Conservation (phyloP, 2,113 vertebrate genomes). For the Nerophis ophidion region DNA sequence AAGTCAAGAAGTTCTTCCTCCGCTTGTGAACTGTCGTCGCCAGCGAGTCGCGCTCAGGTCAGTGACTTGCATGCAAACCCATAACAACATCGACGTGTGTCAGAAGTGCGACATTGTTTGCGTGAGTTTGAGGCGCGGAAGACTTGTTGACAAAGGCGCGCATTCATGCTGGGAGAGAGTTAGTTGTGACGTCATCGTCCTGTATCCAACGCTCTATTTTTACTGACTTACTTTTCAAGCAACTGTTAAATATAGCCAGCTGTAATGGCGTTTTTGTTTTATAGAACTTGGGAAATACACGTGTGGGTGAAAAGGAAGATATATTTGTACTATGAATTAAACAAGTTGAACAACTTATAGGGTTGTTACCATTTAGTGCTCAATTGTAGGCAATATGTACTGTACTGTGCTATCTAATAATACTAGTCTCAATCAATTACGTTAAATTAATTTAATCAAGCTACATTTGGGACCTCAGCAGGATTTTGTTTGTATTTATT, state of each 20-base stretch:
- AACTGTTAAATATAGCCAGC: background rate
- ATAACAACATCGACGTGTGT: too few species aligned
- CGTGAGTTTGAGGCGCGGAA: slow-evolving; percentile 42
- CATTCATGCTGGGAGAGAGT: slow-evolving; percentile 39
- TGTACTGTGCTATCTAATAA: too few species aligned
- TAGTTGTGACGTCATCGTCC: background rate
- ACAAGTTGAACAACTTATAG: too few species aligned
- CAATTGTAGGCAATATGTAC: too few species aligned
- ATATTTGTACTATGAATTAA: too few species aligned
- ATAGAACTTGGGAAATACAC: too few species aligned
- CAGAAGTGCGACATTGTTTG: rapidly evolving
- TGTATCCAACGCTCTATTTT: background rate
- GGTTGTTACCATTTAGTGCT: too few species aligned
- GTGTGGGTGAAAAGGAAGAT: too few species aligned
- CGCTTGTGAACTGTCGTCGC: background rate
- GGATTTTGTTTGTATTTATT: too few species aligned
- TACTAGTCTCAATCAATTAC: too few species aligned
- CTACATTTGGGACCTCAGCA: too few species aligned
- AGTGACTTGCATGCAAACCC: background rate
- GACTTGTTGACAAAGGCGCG: slow-evolving; percentile 52
- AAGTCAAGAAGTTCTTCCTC: background rate
- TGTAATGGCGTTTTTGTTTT: background rate
- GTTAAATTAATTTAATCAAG: too few species aligned
- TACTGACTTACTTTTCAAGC: background rate
- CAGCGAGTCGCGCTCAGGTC: slow-evolving; percentile 22